Percentiles rank a stretch among this genome's conserved stretches.
These are phyloP conservation scores for Drosophila anomalata DNA, from an alignment of 2,888 invertebrate genomes.

Conservation along the genomic window DNA sequence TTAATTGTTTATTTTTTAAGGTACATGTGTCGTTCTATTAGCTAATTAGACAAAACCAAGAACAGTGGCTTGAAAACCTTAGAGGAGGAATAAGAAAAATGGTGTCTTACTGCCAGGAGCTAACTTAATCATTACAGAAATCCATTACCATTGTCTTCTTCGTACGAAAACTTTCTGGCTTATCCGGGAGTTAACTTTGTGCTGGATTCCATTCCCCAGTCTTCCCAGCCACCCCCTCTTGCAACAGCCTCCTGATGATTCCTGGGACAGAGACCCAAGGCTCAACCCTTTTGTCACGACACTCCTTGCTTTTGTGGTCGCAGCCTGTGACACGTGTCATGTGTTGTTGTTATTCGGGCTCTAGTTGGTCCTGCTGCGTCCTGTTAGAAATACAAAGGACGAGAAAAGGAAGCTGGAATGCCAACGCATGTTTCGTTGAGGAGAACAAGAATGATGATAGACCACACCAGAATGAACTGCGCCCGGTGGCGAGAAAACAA, in stretches of 20 bases:
- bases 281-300: slow-evolving; percentile 29
- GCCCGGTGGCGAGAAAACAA: slow-evolving; percentile 43
- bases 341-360: slow-evolving; percentile 51
- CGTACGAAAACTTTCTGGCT: slow-evolving; percentile 20
- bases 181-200: background rate
- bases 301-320: slow-evolving; percentile 37
- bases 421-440: slow-evolving; percentile 60
- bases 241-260: background rate
- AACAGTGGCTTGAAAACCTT: background rate
- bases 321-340: slow-evolving; percentile 71
- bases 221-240: background rate
- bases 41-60: slow-evolving; percentile 8
- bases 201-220: background rate
- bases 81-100: background rate
- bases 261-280: background rate
- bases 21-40: background rate
- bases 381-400: slow-evolving; percentile 18
- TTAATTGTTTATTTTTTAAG: background rate
- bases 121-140: slow-evolving; percentile 27
- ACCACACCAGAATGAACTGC: slow-evolving; percentile 66
- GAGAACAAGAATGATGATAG: slow-evolving; percentile 23
- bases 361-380: slow-evolving; percentile 45
- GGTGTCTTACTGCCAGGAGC: background rate
- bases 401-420: slow-evolving; percentile 44
- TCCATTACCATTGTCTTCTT: slow-evolving; percentile 36